A percentile compares a stretch with the other conserved stretches of the same genome.
These are phyloP conservation scores for Polymixis flavicincta DNA, from an alignment of 2,888 invertebrate species.

Conservation along the genomic window DNA sequence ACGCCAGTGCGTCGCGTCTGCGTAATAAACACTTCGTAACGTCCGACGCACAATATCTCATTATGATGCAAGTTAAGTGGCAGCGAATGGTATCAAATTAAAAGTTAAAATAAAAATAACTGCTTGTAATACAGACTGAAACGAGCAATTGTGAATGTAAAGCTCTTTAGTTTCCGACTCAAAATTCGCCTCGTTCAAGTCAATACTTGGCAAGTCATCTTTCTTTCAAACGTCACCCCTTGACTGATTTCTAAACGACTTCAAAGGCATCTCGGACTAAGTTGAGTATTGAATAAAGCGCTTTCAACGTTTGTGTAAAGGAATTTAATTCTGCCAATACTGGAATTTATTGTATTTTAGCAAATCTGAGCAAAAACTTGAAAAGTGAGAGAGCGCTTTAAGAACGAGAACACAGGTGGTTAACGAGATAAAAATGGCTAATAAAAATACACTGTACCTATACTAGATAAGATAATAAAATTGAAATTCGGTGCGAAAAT, in stretches of 20 bases:
- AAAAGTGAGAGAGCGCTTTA: not conserved
- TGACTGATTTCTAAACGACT: constrained; percentile 62
- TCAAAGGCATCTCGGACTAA: constrained; percentile 59
- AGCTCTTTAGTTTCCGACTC: constrained; percentile 46
- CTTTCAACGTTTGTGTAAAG: constrained; percentile 47
- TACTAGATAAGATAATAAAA: not conserved
- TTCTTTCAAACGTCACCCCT: constrained; percentile 63
- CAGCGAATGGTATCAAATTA: constrained; percentile 58
- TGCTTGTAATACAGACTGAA: constrained; percentile 39
- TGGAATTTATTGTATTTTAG: constrained; percentile 40
- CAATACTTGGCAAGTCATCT: constrained; percentile 62
- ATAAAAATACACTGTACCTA: not conserved
- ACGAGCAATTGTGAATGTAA: constrained; percentile 48
- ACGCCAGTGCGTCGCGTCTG: constrained; percentile 79
- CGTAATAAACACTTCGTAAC: constrained; percentile 81
- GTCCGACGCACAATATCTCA: constrained; percentile 74
- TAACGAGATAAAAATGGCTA: no score
- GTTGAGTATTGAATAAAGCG: constrained; percentile 57
- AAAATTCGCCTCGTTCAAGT: constrained; percentile 55
- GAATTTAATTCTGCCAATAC: constrained; percentile 37
- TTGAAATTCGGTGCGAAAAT: not conserved
- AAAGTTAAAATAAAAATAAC: constrained; percentile 46
- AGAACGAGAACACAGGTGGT: no score
- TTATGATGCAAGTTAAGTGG: constrained; percentile 75
- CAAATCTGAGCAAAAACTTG: constrained; percentile 15